Percentiles rank a stretch among this genome's conserved stretches.
phyloP scores from a whole-genome alignment of 2,888 invertebrate species.

The Zele albiditarsus region DNA sequence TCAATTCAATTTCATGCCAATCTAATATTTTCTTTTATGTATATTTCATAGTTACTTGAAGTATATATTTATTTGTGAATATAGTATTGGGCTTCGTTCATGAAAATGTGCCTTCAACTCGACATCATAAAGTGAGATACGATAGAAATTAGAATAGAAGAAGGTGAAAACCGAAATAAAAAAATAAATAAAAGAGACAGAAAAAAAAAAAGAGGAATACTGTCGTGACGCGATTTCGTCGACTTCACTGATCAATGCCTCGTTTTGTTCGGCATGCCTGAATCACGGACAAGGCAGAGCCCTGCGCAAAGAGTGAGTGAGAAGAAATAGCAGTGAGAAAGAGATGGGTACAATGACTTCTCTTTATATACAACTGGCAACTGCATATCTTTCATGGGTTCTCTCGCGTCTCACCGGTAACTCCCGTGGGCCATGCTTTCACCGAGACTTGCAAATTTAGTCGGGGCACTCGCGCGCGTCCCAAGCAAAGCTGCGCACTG shows the following conservation, averaged over 20 bases:
- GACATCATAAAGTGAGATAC: constrained; percentile 35
- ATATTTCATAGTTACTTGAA: no score
- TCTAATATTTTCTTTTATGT: no score
- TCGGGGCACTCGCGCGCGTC: constrained; percentile 45
- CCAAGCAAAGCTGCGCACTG: constrained; percentile 13
- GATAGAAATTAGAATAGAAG: constrained; percentile 33
- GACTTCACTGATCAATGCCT: constrained; percentile 27
- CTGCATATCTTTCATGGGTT: constrained; percentile 42
- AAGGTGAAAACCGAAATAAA: not conserved
- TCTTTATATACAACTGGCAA: constrained; percentile 34
- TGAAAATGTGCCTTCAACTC: constrained; percentile 21
- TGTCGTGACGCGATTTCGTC: constrained; percentile 16
- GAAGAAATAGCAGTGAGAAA: constrained; percentile 17
- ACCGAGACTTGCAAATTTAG: constrained; percentile 65
- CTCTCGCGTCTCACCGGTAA: constrained; percentile 16
- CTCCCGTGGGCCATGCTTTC: constrained; percentile 56
- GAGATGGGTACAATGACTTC: not conserved
- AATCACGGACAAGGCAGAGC: constrained; percentile 6
- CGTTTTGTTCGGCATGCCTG: constrained; percentile 18
- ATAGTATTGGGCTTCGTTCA: not conserved
- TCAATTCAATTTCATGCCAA: no score
- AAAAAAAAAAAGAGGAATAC: constrained; percentile 9
- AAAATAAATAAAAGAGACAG: constrained; percentile 20
- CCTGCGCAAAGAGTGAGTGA: not conserved
- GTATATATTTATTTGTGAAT: no score